phyloP scores from a whole-genome alignment of 2,797 vertebrate species.

The Mormyrus proboscirostris region DNA sequence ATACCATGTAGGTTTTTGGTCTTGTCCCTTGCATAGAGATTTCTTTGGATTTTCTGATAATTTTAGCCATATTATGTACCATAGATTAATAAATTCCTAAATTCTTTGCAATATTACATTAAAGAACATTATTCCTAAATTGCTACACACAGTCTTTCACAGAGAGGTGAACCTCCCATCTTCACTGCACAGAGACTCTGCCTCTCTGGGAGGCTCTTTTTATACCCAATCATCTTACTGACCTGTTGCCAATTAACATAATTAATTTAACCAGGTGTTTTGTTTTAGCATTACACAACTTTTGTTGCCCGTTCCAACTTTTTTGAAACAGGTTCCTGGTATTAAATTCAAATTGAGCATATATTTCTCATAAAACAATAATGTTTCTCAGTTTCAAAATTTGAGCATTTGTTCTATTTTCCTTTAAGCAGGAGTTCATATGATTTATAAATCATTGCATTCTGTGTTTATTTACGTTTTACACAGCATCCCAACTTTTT shows the following conservation, averaged over 20 bases:
- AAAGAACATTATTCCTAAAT: not conserved
- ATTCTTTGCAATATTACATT: not conserved
- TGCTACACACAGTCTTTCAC: not conserved
- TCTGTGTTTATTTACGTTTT: not conserved
- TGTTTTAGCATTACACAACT: not conserved
- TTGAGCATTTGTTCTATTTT: not conserved
- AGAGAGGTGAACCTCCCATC: not conserved
- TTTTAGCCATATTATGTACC: not conserved
- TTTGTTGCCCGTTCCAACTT: not conserved
- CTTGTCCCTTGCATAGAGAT: not conserved
- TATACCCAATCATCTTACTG: not conserved
- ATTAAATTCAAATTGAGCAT: not conserved
- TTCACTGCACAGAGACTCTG: not conserved
- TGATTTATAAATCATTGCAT: not conserved
- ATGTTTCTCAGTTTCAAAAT: not conserved
- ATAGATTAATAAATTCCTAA: not conserved
- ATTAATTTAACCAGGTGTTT: not conserved
- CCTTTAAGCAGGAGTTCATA: not conserved
- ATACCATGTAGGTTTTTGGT: not conserved
- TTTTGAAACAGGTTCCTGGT: not conserved
- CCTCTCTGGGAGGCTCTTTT: not conserved
- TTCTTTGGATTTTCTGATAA: not conserved
- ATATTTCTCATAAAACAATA: not conserved
- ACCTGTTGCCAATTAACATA: not conserved
- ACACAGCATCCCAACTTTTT: not conserved